These are phyloP conservation scores for Andrena cerasifolii DNA, from an alignment of 1,140 invertebrate genomes.

Conservation along the genomic window DNA sequence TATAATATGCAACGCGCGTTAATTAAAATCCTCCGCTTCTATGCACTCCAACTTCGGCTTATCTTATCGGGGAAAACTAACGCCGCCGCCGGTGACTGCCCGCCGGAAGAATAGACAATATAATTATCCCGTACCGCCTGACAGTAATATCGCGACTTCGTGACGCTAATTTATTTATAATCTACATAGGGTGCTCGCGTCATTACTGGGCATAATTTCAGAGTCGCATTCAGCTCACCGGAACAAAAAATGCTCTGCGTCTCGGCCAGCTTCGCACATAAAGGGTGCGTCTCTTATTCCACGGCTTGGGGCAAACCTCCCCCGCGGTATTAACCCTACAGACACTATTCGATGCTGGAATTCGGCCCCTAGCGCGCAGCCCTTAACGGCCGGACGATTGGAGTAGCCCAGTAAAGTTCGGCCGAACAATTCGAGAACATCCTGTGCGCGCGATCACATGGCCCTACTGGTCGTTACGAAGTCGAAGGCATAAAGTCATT, in stretches of 20 bases:
- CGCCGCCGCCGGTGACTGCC: slow-evolving; percentile 17
- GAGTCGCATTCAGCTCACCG: too few species aligned
- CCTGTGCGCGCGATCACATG: not conserved
- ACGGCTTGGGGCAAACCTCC: too few species aligned
- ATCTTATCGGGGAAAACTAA: slow-evolving; percentile 51
- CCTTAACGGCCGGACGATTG: too few species aligned
- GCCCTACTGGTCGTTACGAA: slow-evolving; percentile 1
- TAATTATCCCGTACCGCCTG: slow-evolving; percentile 37
- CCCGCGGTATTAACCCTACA: too few species aligned
- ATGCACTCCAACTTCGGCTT: slow-evolving; percentile 49
- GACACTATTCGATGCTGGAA: too few species aligned
- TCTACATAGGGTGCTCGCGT: not conserved
- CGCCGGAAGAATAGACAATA: slow-evolving; percentile 52
- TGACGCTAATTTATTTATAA: slow-evolving; percentile 43
- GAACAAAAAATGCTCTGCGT: too few species aligned
- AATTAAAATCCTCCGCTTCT: slow-evolving; percentile 54
- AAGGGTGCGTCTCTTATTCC: too few species aligned
- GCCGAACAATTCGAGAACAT: too few species aligned
- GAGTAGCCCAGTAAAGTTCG: too few species aligned
- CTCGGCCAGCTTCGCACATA: too few species aligned
- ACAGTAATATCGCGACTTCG: slow-evolving; percentile 40
- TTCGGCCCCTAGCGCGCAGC: too few species aligned
- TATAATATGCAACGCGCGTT: slow-evolving; percentile 47
- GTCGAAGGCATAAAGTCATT: not conserved
- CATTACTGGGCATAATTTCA: too few species aligned